Percentiles rank a stretch among this genome's conserved stretches.
Evolutionary conservation across 2,888 invertebrate genomes (phyloP).

Genomic region (Chrysopilus asiliformis): DNA sequence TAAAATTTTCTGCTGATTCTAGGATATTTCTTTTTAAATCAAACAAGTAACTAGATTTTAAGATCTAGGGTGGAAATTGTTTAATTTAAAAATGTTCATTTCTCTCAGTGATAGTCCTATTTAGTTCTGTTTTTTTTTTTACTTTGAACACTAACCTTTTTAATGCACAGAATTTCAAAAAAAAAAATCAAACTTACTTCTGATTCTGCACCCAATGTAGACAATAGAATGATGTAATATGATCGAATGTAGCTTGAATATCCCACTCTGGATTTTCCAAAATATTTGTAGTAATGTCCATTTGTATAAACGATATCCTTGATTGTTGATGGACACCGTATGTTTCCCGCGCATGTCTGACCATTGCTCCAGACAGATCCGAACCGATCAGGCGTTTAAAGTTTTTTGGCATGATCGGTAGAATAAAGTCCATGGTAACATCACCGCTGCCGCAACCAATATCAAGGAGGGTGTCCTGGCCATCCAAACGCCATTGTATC

Average conservation of each 20-base stretch:
- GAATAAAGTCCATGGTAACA: constrained; percentile 49
- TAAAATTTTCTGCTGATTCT: too few relatives aligned
- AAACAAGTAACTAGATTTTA: too few relatives aligned
- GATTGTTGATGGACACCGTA: constrained; percentile 38
- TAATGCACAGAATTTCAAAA: too few relatives aligned
- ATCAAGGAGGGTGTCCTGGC: constrained; percentile 45
- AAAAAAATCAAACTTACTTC: constrained; percentile 38
- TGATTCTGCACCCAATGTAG: constrained; percentile 68
- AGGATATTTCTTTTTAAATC: too few relatives aligned
- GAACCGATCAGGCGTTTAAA: constrained; percentile 45
- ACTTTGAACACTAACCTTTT: too few relatives aligned
- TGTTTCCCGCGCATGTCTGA: constrained; percentile 46
- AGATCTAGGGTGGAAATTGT: too few relatives aligned
- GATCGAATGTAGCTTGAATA: constrained; percentile 43
- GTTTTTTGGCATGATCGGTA: constrained; percentile 45
- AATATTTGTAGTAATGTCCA: constrained; percentile 44
- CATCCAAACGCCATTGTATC: constrained; percentile 43
- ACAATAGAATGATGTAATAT: constrained; percentile 63
- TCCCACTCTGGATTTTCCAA: constrained; percentile 28
- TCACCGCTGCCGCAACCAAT: constrained; percentile 65
- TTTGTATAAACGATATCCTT: constrained; percentile 36
- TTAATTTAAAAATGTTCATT: too few relatives aligned
- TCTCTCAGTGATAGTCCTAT: too few relatives aligned
- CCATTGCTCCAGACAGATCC: constrained; percentile 60
- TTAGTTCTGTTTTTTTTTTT: too few relatives aligned